phyloP scores from a whole-genome alignment of 2,797 vertebrate genomes.

The Pyrrhura leucotis region DNA sequence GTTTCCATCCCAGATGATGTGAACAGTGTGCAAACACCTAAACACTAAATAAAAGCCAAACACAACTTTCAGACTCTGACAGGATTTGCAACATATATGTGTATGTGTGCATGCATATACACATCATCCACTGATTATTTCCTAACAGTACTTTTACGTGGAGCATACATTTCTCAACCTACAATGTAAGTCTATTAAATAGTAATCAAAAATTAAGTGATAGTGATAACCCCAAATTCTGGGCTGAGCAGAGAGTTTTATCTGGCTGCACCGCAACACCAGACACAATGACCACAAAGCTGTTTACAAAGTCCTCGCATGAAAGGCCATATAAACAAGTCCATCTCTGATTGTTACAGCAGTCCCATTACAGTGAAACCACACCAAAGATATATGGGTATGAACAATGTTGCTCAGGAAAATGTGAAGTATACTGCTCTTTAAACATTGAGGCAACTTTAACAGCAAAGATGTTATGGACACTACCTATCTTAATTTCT shows the following conservation, averaged over 20 bases:
- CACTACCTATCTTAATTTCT: not conserved
- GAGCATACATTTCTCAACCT: not conserved
- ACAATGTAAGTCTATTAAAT: not conserved
- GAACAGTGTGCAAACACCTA: slow-evolving; percentile 37
- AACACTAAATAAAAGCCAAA: slow-evolving; percentile 56
- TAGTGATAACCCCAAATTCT: not conserved
- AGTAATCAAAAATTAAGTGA: not conserved
- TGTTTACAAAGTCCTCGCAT: not conserved
- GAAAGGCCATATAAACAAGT: not conserved
- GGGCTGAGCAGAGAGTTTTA: not conserved
- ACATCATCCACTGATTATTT: not conserved
- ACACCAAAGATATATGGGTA: not conserved
- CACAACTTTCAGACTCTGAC: slow-evolving; percentile 13
- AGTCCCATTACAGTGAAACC: not conserved
- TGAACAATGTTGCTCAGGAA: not conserved
- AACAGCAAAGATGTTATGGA: not conserved
- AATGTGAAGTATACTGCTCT: not conserved
- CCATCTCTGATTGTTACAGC: not conserved
- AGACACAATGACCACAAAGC: not conserved
- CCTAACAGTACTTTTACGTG: slow-evolving; percentile 27
- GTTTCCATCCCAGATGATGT: slow-evolving; percentile 45
- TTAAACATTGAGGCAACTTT: not conserved
- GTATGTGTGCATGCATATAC: not conserved
- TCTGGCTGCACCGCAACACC: not conserved
- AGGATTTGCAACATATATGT: slow-evolving; percentile 37